These are phyloP conservation scores for Tryphoninae sp. DNA, from an alignment of 2,888 invertebrate species.

Conservation along the genomic window DNA sequence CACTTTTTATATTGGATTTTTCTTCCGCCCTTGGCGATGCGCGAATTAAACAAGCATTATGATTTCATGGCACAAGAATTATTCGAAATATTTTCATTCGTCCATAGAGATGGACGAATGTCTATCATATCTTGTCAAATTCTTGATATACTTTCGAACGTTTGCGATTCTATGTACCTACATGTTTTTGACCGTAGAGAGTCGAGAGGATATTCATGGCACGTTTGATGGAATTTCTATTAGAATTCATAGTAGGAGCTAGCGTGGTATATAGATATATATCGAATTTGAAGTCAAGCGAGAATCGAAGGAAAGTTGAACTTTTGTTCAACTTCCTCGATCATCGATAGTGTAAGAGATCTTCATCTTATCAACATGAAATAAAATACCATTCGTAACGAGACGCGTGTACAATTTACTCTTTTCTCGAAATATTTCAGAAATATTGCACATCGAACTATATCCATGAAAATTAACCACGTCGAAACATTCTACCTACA, in stretches of 20 bases:
- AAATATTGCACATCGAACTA: neutral
- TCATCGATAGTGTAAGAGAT: neutral
- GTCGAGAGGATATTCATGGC: constrained; percentile 53
- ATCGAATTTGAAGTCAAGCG: constrained; percentile 19
- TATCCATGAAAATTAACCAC: neutral
- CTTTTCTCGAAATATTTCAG: constrained; percentile 29
- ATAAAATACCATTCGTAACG: constrained; percentile 46
- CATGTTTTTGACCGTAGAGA: constrained; percentile 37
- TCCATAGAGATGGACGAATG: constrained; percentile 32
- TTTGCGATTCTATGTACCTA: constrained; percentile 26
- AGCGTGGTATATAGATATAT: constrained; percentile 26
- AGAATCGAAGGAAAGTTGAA: constrained; percentile 23
- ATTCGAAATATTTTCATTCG: constrained; percentile 33
- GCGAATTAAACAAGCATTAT: neutral
- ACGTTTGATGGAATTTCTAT: constrained; percentile 62
- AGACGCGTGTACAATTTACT: constrained; percentile 38
- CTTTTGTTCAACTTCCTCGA: constrained; percentile 13
- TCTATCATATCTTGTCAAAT: constrained; percentile 40
- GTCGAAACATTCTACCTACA: too few species aligned
- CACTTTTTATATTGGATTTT: too few species aligned
- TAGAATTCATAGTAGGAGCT: constrained; percentile 51
- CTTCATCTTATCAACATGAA: neutral
- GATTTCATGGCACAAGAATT: constrained; percentile 3
- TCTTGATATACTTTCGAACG: constrained; percentile 47
- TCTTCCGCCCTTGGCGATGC: neutral